Evolutionary conservation across 2,113 vertebrate species (phyloP).

Genomic region (Salvator merianae): DNA sequence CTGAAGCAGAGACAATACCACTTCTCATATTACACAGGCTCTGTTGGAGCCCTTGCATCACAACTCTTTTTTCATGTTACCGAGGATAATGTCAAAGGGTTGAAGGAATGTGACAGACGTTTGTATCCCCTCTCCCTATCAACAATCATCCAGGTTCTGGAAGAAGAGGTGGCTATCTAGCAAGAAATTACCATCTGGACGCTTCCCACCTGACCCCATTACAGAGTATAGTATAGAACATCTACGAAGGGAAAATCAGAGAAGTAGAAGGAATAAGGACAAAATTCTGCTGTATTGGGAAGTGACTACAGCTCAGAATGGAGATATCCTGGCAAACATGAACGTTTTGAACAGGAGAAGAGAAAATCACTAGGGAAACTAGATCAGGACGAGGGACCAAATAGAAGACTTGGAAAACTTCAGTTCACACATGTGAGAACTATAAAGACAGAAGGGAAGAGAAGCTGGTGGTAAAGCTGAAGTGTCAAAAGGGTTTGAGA

Average conservation of each 20-base stretch:
- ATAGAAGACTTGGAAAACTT: background rate
- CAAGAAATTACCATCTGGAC: background rate
- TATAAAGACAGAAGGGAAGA: background rate
- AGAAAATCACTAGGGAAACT: background rate
- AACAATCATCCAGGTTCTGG: background rate
- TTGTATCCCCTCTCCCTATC: background rate
- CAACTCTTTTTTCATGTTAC: background rate
- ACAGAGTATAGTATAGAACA: background rate
- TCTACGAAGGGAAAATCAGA: background rate
- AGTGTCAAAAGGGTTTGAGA: background rate
- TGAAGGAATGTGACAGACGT: background rate
- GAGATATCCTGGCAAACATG: background rate
- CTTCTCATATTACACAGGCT: background rate
- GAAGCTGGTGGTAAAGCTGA: background rate
- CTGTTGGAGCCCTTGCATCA: background rate
- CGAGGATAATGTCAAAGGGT: background rate
- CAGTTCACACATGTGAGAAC: background rate
- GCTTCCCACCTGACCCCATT: background rate
- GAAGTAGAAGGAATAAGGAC: background rate
- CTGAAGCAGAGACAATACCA: background rate
- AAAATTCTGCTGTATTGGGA: too few relatives aligned
- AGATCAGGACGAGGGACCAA: background rate
- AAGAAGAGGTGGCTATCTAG: background rate
- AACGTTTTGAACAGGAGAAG: background rate
- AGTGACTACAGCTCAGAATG: background rate